Evolutionary conservation across 2,797 vertebrate genomes (phyloP).

Genomic region (Meda fulgida): DNA sequence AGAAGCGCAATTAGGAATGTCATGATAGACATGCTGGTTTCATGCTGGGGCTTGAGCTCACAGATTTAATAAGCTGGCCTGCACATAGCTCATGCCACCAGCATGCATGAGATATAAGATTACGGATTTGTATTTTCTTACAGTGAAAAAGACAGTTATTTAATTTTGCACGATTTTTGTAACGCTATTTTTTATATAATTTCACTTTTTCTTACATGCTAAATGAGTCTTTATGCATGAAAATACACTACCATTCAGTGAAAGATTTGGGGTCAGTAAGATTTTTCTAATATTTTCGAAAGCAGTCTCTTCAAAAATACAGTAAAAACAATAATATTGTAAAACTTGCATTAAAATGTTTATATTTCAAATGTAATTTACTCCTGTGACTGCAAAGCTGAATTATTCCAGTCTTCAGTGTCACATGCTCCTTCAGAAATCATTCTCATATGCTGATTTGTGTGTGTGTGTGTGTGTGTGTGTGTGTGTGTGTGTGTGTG

Average conservation of each 20-base stretch:
- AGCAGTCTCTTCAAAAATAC: background rate
- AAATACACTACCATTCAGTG: background rate
- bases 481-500: too few relatives aligned
- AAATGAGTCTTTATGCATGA: background rate
- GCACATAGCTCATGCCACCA: background rate
- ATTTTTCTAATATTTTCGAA: background rate
- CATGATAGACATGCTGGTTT: slow-evolving; percentile 36
- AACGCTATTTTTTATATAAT: too few relatives aligned
- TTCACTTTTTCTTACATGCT: background rate
- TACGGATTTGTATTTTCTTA: background rate
- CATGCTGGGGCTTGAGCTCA: background rate
- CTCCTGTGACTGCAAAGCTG: too few relatives aligned
- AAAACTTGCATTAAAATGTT: too few relatives aligned
- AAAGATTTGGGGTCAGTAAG: background rate
- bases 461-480: too few relatives aligned
- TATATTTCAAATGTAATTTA: too few relatives aligned
- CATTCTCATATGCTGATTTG: too few relatives aligned
- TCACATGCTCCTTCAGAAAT: too few relatives aligned
- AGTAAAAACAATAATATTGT: background rate
- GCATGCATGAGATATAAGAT: background rate
- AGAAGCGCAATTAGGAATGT: slow-evolving; percentile 51
- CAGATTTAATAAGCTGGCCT: slow-evolving; percentile 33
- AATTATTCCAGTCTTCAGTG: too few relatives aligned
- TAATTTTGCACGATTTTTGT: too few relatives aligned
- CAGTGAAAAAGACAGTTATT: background rate